Evolutionary conservation across 2,888 invertebrate species (phyloP), one percentile per base, ranked within the genome.

Genomic region (Slavum lentiscoides): DNA sequence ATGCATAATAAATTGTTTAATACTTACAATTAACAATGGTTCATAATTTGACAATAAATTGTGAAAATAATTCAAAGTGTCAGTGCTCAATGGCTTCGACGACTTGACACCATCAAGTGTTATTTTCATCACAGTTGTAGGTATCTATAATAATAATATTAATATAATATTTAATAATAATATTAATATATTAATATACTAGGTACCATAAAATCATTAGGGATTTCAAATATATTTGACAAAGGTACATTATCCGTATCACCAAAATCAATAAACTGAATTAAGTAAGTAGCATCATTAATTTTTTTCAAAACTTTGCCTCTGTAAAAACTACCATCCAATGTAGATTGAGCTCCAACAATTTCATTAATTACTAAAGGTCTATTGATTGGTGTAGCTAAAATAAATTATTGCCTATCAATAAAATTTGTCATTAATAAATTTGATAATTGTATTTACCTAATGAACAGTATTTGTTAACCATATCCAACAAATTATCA

Each of bases 261-360:
- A 55, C 80, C 70, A 70, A 62, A 80, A 64, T 80, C 80, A 72
- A 80, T 80, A 23, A 13, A 80, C 8, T 64, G 62, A 15, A 80
- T 72, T 23, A 9, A 39, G 64, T 64, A 80, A 58, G 30, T 72
- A 11, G 6, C 8, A 2, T 64, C 23, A 43, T 80, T 64, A 23
- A 55, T 43, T 72, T 80, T n/a, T 55, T 72, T 80, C 64, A 80
- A 55, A 55, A 80, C 80, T 80, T 53, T 70, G 5, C 80, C 80
- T 23, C 80, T 66, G 6, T 80, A 80, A 72, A 43, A 64, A 70
- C 43, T 72, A 23, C 21, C 8, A 23, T 80, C 70, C 15, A 64
- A 39, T 15, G n/a, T 13, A 39, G 80, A 80, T 7, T 64, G 49
- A 55, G 62, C 70, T 58, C 80, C 80, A 23, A 80, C 8, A 53